Base-by-base conservation (phyloP, 2,113 vertebrate genomes). In the Lagopus muta region DNA sequence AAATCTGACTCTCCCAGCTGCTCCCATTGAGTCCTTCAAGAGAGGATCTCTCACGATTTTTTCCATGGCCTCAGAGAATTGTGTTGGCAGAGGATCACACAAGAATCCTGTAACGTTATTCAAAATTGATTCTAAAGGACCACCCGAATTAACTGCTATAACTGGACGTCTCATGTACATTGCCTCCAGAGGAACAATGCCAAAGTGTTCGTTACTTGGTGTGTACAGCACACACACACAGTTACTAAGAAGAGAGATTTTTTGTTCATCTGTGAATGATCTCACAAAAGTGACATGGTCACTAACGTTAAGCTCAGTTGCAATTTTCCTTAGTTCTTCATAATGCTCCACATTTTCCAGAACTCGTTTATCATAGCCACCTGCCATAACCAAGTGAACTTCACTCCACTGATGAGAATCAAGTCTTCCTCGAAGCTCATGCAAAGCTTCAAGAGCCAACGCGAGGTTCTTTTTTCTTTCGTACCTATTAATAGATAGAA, bases 401-500 rank as follows among this genome's bases (percentile, higher is more conserved):
- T 96, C 97, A 54, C 97, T 92, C 97, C 98, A 98, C 20, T 98
- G 97, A 14, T 89, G 94, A 5, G 94, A 80, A 48, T 97, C 58
- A n/a, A 99, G 96, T 83, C 91, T 95, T 42, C 92, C 96, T 58
- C 30, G 98, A 71, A 99, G 98, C 11, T 95, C 93, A 0, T 97
- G 96, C 38, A 99, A 92, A 36, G 99, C 98, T 84, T 98, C 94
- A 4, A 99, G 96, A 13, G 99, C 99, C 96, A 99, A 94, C 0
- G 90, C 86, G 71, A 99, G 95, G 86, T 99, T 99, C 97, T 99
- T 99, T 97, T 99, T 99, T 50, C 99, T 98, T 96, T 99, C 99
- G 3, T 99, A 99, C 74, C 99, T 98, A 97, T 99, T 99, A 91
- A 99, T 98, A 48, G 99, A 99, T 67, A 99, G 98, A 94, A 99